Base-by-base conservation (phyloP, 2,888 invertebrate genomes). In the Buathra laborator region DNA sequence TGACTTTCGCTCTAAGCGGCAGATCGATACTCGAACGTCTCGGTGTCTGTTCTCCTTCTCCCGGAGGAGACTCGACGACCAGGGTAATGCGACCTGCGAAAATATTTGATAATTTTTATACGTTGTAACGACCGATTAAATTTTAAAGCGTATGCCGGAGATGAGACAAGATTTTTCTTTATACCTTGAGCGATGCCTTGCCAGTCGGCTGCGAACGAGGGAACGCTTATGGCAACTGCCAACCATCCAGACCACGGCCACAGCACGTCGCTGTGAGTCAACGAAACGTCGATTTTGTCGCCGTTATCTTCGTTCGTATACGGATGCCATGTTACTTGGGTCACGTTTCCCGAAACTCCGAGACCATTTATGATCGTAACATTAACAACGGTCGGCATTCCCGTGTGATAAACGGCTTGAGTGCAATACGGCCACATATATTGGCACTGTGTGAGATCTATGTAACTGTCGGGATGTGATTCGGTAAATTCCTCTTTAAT, bases 351-450 rank as follows among this genome's bases (percentile, higher is more conserved):
- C 0, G 98, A 96, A 0, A 99, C 99, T 7, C 98, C 98, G 92
- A 99, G 96, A 2, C 98, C 99, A 94, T 99, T 99, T 78, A 99
- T 95, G 89, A 99, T 97, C 0, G 99, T 99, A 0, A 99, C 97
- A 94, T 99, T 99, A 3, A 98, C 97, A 87, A 99, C 97, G 29
- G 97, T 96, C 0, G 99, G 98, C 94, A 98, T 96, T 53, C 96
- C 97, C 83, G 97, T 97, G 93, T 97, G 96, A 94, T 98, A 99
- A 62, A 99, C 94, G 0, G 99, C 98, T 94, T 99, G 99, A 0
- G 98, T 98, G 93, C 99, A 99, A 91, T 99, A 99, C 0, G 99
- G 99, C 99, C 99, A 99, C 98, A 99, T 99, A 94, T 99, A 99
- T 88, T 98, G 98, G 90, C 98, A 98, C 92, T 99, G 99, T 0